These are phyloP conservation scores for Gryllus longicercus DNA, from an alignment of 2,888 invertebrate species.

Conservation along the genomic window DNA sequence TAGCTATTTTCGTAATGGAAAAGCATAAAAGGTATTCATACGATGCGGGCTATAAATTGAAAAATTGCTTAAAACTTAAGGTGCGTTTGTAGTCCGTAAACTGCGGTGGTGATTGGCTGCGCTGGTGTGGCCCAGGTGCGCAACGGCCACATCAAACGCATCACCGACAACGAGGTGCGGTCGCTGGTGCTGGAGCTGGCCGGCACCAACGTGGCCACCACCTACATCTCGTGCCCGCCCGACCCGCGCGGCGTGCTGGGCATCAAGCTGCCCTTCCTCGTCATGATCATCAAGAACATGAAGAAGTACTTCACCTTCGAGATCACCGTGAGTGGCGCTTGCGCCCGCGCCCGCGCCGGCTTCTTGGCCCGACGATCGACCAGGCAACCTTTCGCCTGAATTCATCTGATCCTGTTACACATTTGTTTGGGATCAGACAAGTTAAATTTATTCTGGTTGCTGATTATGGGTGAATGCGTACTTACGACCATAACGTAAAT, in stretches of 20 bases:
- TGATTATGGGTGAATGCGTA: too few species aligned
- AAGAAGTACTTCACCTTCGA: conserved; percentile 93
- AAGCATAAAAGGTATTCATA: too few species aligned
- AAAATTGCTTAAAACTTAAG: neutral
- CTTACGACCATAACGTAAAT: too few species aligned
- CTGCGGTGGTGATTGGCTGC: neutral
- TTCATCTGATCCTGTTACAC: too few species aligned
- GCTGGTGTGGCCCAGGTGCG: conserved; percentile 55
- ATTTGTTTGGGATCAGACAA: too few species aligned
- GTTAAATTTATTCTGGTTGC: too few species aligned
- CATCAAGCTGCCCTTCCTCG: conserved; percentile 87
- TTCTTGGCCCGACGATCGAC: conserved; percentile 18
- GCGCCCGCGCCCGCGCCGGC: too few species aligned
- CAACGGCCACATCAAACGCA: conserved; percentile 91
- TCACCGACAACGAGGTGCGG: conserved; percentile 92
- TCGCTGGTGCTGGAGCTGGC: conserved; percentile 88
- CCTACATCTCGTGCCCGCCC: conserved; percentile 87
- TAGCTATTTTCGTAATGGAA: too few species aligned
- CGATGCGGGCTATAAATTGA: neutral
- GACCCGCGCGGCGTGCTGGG: conserved; percentile 86
- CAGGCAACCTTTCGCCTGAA: too few species aligned
- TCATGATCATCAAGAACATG: conserved; percentile 92
- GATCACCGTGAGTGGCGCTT: conserved; percentile 70
- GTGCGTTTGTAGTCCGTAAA: too few species aligned
- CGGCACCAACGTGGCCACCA: conserved; percentile 91